Evolutionary conservation across 2,888 invertebrate species (phyloP).

Genomic region (Pharmacophagus antenor): DNA sequence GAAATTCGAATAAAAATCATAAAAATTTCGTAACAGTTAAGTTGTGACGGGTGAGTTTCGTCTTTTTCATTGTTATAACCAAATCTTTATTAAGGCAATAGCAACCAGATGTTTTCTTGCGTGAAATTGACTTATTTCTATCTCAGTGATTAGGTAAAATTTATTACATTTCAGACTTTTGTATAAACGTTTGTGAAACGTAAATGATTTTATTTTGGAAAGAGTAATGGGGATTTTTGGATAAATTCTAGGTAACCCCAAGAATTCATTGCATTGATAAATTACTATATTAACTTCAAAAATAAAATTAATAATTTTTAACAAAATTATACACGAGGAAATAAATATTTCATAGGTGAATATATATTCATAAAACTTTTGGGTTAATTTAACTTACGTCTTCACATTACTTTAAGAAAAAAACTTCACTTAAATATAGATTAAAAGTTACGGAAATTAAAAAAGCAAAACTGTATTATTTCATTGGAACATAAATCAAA

Average conservation of each 20-base stretch:
- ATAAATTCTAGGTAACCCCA: not conserved
- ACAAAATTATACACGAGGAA: too few species aligned
- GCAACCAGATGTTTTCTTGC: slow-evolving; percentile 26
- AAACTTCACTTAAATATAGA: not conserved
- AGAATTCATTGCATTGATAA: not conserved
- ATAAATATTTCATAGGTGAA: too few species aligned
- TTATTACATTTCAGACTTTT: slow-evolving; percentile 24
- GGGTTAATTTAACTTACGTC: not conserved
- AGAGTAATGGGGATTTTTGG: slow-evolving; percentile 10
- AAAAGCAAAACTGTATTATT: not conserved
- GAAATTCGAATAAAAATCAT: slow-evolving; percentile 14
- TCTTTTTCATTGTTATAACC: slow-evolving; percentile 21
- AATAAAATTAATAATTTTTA: too few species aligned
- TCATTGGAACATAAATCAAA: slow-evolving; percentile 15
- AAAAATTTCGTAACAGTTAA: slow-evolving; percentile 27
- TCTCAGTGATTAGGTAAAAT: slow-evolving; percentile 26
- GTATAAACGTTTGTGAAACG: slow-evolving; percentile 17
- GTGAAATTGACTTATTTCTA: slow-evolving; percentile 30
- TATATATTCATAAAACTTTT: too few species aligned
- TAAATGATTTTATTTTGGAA: slow-evolving; percentile 24
- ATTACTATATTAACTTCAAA: too few species aligned
- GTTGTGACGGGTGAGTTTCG: slow-evolving; percentile 26
- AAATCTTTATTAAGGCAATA: slow-evolving; percentile 26
- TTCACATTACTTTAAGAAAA: not conserved
- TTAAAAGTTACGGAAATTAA: not conserved